phyloP scores from a whole-genome alignment of 2,797 vertebrate species.

The Syngnathus rostellatus region DNA sequence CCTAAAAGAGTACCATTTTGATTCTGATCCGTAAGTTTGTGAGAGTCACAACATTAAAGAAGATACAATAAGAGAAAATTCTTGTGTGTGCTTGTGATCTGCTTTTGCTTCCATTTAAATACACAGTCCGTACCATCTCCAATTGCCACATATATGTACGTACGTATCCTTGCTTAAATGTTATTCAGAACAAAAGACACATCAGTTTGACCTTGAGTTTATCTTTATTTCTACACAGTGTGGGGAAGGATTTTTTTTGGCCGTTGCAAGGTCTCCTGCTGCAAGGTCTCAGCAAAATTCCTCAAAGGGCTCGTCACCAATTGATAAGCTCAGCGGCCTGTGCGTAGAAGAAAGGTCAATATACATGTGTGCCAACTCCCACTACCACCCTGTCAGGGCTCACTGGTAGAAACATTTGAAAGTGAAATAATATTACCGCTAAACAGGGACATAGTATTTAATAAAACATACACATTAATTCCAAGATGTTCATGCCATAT shows the following conservation, averaged over 20 bases:
- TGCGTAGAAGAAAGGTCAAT: conserved; percentile 52
- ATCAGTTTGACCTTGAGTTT: neutral
- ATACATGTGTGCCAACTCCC: conserved; percentile 27
- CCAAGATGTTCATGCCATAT: too few species aligned
- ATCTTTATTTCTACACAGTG: neutral
- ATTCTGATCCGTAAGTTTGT: conserved; percentile 41
- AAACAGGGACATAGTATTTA: too few species aligned
- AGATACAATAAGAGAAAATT: conserved; percentile 28
- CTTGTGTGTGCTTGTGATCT: conserved; percentile 10
- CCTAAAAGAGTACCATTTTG: conserved; percentile 24
- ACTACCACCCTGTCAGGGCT: neutral
- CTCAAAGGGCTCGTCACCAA: conserved; percentile 18
- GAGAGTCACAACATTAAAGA: conserved; percentile 47
- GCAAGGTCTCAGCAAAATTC: conserved; percentile 46
- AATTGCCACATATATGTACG: neutral
- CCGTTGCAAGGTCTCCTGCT: neutral
- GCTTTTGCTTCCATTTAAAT: neutral
- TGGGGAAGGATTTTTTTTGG: neutral
- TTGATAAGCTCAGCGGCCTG: conserved; percentile 57
- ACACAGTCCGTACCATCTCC: neutral
- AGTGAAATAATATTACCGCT: too few species aligned
- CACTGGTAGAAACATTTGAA: neutral
- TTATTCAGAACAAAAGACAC: neutral
- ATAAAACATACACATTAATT: too few species aligned
- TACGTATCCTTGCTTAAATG: neutral